Conservation (phyloP, 1,140 invertebrate genomes). For the Zophobas atratus region DNA sequence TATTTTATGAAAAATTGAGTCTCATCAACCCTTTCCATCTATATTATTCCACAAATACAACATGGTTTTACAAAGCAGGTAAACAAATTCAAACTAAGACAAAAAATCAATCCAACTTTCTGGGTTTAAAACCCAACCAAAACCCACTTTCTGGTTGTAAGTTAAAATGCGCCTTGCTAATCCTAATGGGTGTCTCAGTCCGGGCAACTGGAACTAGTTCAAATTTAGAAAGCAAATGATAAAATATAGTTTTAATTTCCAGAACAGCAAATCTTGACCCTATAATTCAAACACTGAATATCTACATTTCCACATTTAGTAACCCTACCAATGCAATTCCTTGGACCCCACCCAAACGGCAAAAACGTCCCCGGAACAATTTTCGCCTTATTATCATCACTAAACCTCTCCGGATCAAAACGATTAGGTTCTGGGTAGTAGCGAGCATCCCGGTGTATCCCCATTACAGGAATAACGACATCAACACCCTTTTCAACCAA, state of each 20-base stretch:
- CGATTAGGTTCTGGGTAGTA: slow-evolving; percentile 74
- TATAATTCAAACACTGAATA: slow-evolving; percentile 22
- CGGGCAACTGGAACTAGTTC: slow-evolving; percentile 63
- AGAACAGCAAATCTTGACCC: slow-evolving; percentile 54
- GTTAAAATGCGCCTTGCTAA: slow-evolving; percentile 63
- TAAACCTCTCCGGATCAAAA: slow-evolving; percentile 80
- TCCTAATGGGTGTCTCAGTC: slow-evolving; percentile 61
- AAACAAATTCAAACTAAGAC: too few relatives aligned
- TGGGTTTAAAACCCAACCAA: slow-evolving; percentile 60
- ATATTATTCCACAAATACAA: too few relatives aligned
- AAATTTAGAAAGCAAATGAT: slow-evolving; percentile 59
- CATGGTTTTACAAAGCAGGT: too few relatives aligned
- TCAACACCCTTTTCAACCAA: slow-evolving; percentile 58
- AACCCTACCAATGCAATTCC: slow-evolving; percentile 73
- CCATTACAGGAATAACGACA: slow-evolving; percentile 65
- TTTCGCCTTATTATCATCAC: slow-evolving; percentile 50
- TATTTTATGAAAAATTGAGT: too few relatives aligned
- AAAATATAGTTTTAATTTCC: slow-evolving; percentile 50
- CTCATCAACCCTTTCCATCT: too few relatives aligned
- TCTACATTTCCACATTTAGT: not conserved
- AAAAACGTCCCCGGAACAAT: slow-evolving; percentile 68
- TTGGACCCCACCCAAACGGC: slow-evolving; percentile 77
- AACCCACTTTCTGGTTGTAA: slow-evolving; percentile 64
- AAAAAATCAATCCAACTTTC: not conserved
- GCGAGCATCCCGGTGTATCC: slow-evolving; percentile 69